Evolutionary conservation across 2,888 invertebrate genomes (phyloP), one percentile per base, ranked within the genome.

Genomic region (Epistrophella euchroma): DNA sequence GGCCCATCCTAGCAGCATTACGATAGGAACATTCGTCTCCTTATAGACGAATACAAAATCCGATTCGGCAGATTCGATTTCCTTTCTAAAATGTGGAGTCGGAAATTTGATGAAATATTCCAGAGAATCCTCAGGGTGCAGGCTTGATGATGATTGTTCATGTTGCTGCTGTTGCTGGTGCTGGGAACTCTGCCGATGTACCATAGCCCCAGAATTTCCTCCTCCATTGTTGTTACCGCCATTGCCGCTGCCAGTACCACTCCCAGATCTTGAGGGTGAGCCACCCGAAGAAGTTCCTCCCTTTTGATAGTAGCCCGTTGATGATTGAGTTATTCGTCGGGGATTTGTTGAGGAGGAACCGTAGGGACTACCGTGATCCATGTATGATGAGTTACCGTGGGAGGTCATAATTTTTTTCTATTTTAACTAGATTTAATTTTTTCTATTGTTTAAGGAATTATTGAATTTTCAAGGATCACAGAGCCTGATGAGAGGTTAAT

Each of bases 1-100:
- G 66, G 96, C 96, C 97, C 97, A 97, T 43, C 97, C 97, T 84
- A 97, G 93, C 19, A 97, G 91, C 86, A 97, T 92, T 37, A 96
- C 95, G 62, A 96, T 94, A 47, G 96, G 96, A 88, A 95, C 93
- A 90, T 94, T 94, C 55, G 93, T 93, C 88, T 95, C 94, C 88
- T 94, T 93, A 88, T 94, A 94, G 75, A 94, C 93, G 89, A 94
- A 94, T 43, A 94, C 94, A 90, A 94, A 94, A 88, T 94, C 94
- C 62, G 90, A 90, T 74, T 92, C 92, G 1, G 89, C 88, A 0
- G 90, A 88, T 45, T 89, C 89, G 88, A 72, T 90, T 88, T 90
- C 93, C 88, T 89, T 91, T 66, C 91, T 91, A 88, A 93, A 93
- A 89, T 93, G 93, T 37, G 94, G 93, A 88, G 93, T 93, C 7